Conservation (phyloP, 92 coral and sea anemone genomes). For the Isaurus tuberculatus region DNA sequence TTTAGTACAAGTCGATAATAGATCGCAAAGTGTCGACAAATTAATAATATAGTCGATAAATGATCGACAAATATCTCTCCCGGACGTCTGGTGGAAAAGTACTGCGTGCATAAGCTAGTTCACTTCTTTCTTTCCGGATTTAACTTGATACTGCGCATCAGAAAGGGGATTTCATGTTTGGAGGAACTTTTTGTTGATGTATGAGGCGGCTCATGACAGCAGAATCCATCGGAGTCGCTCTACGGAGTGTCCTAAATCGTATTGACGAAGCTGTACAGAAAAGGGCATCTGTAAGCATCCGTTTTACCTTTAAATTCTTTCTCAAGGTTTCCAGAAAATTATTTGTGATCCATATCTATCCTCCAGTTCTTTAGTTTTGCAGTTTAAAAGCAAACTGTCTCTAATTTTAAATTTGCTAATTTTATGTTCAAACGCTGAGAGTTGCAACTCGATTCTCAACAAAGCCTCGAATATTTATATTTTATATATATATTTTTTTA, state of each 20-base stretch:
- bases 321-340: background rate
- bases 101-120: background rate
- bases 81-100: background rate
- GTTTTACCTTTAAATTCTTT: background rate
- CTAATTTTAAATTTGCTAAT: no score
- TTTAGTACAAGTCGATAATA: slow-evolving; percentile 1
- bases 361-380: background rate
- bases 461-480: no score
- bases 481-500: no score
- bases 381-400: no score
- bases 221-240: slow-evolving; percentile 80
- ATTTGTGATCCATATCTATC: background rate
- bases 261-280: slow-evolving; percentile 79
- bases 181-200: slow-evolving; percentile 15
- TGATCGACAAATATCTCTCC: background rate
- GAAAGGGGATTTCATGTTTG: slow-evolving; percentile 1
- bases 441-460: no score
- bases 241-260: slow-evolving; percentile 72
- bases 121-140: background rate
- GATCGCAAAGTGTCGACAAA: background rate
- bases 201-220: slow-evolving; percentile 79
- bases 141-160: background rate
- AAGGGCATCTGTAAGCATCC: slow-evolving; percentile 59
- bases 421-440: no score
- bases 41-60: background rate